phyloP scores from a whole-genome alignment of 2,888 invertebrate species.

The Pediacus dermestoides region DNA sequence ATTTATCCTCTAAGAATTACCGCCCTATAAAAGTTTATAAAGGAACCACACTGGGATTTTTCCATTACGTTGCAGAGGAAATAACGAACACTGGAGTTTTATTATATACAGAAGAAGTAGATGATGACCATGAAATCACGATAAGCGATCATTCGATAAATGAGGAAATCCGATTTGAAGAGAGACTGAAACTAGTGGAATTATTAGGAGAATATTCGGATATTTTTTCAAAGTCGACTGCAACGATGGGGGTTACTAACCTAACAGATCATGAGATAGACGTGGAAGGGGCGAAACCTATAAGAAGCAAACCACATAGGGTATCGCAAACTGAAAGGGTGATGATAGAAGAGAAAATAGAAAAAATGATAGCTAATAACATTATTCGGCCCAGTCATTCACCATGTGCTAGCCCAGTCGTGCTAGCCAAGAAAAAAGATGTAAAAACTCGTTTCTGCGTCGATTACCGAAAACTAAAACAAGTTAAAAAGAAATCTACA shows the following conservation, averaged over 20 bases:
- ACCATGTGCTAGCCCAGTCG: conserved; percentile 16
- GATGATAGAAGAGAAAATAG: conserved; percentile 18
- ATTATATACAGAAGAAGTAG: too few species aligned
- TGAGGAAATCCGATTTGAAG: too few species aligned
- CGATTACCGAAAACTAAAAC: conserved; percentile 21
- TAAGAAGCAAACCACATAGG: conserved; percentile 19
- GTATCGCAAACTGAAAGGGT: conserved; percentile 22
- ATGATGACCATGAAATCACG: too few species aligned
- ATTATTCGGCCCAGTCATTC: conserved; percentile 18
- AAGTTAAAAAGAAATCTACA: conserved; percentile 20
- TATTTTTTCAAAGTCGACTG: conserved; percentile 17
- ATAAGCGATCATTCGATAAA: too few species aligned
- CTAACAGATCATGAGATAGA: conserved; percentile 22
- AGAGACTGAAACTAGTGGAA: too few species aligned
- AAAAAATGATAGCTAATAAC: conserved; percentile 21
- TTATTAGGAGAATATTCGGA: too few species aligned
- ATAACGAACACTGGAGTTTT: too few species aligned
- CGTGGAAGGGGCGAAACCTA: conserved; percentile 16
- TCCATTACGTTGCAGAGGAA: too few species aligned
- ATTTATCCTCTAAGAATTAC: too few species aligned
- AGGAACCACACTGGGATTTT: too few species aligned
- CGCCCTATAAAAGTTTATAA: too few species aligned
- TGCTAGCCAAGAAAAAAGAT: conserved; percentile 21
- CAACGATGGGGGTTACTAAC: conserved; percentile 18
- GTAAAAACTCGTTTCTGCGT: conserved; percentile 19